phyloP scores from a whole-genome alignment of 1,140 invertebrate genomes.

The Lepidostoma basale region DNA sequence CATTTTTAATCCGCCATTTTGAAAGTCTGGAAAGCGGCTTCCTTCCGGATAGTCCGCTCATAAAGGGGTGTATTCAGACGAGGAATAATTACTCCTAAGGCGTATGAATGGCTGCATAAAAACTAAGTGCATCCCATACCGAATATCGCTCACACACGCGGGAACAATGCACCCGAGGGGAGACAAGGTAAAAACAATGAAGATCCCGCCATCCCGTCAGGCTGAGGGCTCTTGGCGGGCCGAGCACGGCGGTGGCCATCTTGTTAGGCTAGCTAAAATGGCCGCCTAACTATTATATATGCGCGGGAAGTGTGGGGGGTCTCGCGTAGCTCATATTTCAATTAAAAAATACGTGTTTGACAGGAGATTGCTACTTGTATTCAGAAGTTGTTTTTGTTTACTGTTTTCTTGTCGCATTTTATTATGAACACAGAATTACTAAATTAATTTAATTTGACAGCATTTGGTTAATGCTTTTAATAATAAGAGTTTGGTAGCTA shows the following conservation, averaged over 20 bases:
- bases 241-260: background rate
- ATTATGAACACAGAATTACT: no score
- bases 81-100: constrained; percentile 6
- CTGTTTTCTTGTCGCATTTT: no score
- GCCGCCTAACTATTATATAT: constrained; percentile 21
- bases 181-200: constrained; percentile 22
- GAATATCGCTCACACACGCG: constrained; percentile 10
- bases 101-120: constrained; percentile 25
- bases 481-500: no score
- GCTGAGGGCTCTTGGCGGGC: background rate
- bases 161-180: constrained; percentile 22
- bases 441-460: no score
- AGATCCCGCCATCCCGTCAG: background rate
- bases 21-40: background rate
- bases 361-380: no score
- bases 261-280: constrained; percentile 16
- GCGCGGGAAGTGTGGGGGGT: no score
- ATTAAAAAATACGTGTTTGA: no score
- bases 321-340: no score
- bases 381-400: no score
- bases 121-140: constrained; percentile 18
- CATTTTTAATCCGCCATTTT: constrained; percentile 11
- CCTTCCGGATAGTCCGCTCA: background rate
- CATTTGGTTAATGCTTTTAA: no score
- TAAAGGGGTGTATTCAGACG: constrained; percentile 19